phyloP scores from a whole-genome alignment of 1,140 invertebrate species.

The Drosophila kanapiae region DNA sequence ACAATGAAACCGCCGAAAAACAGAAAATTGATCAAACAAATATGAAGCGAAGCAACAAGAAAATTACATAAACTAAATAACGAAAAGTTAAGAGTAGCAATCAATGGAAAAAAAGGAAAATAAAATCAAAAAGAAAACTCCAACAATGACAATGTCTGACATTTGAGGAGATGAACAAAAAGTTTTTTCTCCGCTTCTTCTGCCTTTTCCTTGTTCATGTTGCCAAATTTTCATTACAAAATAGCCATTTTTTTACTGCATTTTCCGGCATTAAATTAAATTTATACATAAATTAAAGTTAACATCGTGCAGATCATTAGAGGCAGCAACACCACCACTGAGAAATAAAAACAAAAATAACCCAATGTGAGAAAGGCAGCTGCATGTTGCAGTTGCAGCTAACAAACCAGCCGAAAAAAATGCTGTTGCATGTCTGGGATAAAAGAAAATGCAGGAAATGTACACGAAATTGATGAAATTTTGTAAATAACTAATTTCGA shows the following conservation, averaged over 20 bases:
- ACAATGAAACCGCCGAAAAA: background rate
- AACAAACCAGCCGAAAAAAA: constrained; percentile 48
- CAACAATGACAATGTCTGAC: constrained; percentile 49
- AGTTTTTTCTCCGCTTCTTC: constrained; percentile 30
- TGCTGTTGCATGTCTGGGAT: constrained; percentile 60
- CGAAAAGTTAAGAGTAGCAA: constrained; percentile 27
- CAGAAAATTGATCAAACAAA: constrained; percentile 37
- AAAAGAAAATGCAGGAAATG: constrained; percentile 44
- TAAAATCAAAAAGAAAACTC: constrained; percentile 3
- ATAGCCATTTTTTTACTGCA: constrained; percentile 59
- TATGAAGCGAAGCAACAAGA: constrained; percentile 15
- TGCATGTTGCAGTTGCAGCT: constrained; percentile 61
- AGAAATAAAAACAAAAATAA: constrained; percentile 18
- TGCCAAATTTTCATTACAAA: constrained; percentile 65
- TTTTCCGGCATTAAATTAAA: constrained; percentile 83
- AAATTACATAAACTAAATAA: constrained; percentile 38
- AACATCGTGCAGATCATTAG: constrained; percentile 81
- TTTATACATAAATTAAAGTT: constrained; percentile 84
- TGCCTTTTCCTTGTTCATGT: constrained; percentile 25
- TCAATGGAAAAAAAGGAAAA: constrained; percentile 14
- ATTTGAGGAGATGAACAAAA: constrained; percentile 30
- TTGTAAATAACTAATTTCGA: constrained; percentile 28
- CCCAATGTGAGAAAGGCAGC: constrained; percentile 37
- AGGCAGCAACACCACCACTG: constrained; percentile 23
- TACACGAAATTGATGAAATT: constrained; percentile 19